Conservation (phyloP, 2,888 invertebrate species). For the Molanna angustata region DNA sequence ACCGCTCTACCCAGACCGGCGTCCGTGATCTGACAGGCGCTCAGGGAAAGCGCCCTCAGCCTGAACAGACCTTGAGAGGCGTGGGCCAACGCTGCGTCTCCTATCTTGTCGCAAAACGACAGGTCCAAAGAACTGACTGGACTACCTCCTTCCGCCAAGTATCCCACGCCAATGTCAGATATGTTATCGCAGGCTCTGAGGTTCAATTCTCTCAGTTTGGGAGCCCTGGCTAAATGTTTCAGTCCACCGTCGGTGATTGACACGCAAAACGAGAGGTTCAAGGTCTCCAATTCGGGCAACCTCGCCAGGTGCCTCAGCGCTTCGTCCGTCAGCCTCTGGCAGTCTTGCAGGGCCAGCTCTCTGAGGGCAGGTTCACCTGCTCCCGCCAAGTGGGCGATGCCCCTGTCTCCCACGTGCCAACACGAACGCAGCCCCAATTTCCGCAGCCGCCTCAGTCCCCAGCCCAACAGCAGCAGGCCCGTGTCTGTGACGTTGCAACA, state of each 20-base stretch:
- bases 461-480: constrained; percentile 80
- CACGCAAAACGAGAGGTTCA: constrained; percentile 93
- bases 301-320: constrained; percentile 81
- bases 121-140: constrained; percentile 82
- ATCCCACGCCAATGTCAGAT: constrained; percentile 88
- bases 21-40: constrained; percentile 90
- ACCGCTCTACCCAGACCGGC: constrained; percentile 85
- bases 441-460: constrained; percentile 81
- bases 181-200: constrained; percentile 92
- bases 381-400: constrained; percentile 79
- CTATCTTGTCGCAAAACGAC: constrained; percentile 94
- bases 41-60: constrained; percentile 77
- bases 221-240: constrained; percentile 82
- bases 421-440: constrained; percentile 87
- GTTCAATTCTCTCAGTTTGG: constrained; percentile 80
- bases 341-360: constrained; percentile 88
- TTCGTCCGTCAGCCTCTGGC: constrained; percentile 90
- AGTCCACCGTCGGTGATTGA: constrained; percentile 92
- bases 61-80: constrained; percentile 88
- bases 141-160: constrained; percentile 85
- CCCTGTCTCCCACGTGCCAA: constrained; percentile 88
- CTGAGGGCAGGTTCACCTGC: constrained; percentile 76
- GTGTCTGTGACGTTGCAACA: constrained; percentile 90
- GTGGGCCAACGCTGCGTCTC: constrained; percentile 85
- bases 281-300: constrained; percentile 74